phyloP scores from a whole-genome alignment of 2,113 vertebrate species.

The Bos indicus region DNA sequence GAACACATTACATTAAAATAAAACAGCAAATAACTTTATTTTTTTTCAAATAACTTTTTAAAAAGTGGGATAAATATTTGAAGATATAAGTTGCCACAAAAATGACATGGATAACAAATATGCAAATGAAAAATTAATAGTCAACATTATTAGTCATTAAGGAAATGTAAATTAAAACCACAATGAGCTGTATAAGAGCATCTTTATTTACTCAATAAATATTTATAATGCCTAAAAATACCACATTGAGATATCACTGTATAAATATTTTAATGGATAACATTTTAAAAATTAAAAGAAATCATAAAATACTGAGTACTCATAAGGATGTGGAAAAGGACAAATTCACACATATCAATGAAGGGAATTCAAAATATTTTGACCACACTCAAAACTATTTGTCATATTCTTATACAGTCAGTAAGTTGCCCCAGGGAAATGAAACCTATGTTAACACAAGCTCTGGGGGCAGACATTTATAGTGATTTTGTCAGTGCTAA shows the following conservation, averaged over 20 bases:
- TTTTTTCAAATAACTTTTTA: background rate
- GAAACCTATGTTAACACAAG: background rate
- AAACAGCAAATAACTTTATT: background rate
- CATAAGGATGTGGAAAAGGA: background rate
- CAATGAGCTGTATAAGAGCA: background rate
- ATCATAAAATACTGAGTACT: background rate
- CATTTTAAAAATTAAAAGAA: background rate
- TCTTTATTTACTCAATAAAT: background rate
- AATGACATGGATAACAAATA: background rate
- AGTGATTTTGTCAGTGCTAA: background rate
- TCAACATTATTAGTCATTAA: background rate
- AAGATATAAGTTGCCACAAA: background rate
- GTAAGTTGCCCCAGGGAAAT: background rate
- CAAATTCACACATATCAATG: background rate
- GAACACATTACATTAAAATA: background rate
- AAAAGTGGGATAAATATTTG: background rate
- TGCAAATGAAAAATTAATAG: background rate
- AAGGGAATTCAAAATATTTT: background rate
- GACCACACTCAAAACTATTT: background rate
- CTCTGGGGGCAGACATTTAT: background rate
- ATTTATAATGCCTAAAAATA: background rate
- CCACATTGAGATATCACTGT: background rate
- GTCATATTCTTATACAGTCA: background rate
- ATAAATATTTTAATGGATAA: background rate
- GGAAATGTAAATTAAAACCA: background rate